Evolutionary conservation across 2,888 invertebrate species (phyloP), one percentile per base, ranked within the genome.

Genomic region (Dinocampus coccinellae): DNA sequence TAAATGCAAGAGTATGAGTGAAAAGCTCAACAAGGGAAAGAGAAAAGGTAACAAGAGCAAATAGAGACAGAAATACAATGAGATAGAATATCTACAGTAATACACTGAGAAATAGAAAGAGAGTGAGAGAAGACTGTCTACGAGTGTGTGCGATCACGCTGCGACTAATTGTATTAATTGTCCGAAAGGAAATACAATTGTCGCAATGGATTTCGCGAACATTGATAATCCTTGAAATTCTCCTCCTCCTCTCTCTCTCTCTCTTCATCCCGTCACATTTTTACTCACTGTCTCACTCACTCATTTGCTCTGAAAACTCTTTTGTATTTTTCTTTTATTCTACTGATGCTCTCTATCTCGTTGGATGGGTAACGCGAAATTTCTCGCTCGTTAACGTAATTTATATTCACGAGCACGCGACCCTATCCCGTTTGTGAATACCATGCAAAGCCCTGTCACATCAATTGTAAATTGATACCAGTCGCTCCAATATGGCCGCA

Each of bases 401-500:
- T 69, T 65, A 67, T 69, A 65, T 68, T 68, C 62, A 58, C 26
- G 29, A 61, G 62, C 70, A 66, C 58, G 70, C 58, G 36, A 73
- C 69, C 62, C 39, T 20, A 42, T 47, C 67, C 33, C 47, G 39
- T 61, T 66, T 20, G 26, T 16, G 53, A 24, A 57, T 53, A 72
- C 24, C 61, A 33, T 62, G 55, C 53, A 60, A 57, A 53, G 57
- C 52, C 72, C 74, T 76, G 76, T 74, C 76, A 75, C 75, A 76
- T 76, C 75, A 76, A 74, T 75, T 74, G 78, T 75, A 77, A 76
- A 75, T 78, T 77, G 76, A 75, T 75, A 76, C 74, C 74, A 71
- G 64, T 66, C 74, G 65, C 75, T 71, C n/a, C 61, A 53, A 16
- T n/a, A 47, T 47, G 16, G 47, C 47, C 47, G 16, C 47, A 16